Base-by-base conservation (phyloP, 2,888 invertebrate genomes). In the Pandemis cinnamomeana region DNA sequence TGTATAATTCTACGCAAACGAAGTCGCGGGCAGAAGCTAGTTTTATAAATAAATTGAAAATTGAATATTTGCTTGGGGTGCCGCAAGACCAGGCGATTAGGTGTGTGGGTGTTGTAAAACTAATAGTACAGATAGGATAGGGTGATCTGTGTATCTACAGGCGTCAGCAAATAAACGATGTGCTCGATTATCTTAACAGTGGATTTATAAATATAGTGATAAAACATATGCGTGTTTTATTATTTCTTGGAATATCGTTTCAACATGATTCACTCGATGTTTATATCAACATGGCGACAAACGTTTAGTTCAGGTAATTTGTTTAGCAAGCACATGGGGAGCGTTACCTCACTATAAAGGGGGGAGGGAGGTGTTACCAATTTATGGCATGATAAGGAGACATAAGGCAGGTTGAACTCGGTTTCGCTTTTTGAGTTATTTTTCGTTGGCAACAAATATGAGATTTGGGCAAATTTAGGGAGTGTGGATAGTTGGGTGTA, bases 321-420 rank as follows among this genome's bases (percentile, higher is more conserved):
- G 15, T 11, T 61, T 80, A 77, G 76, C 7, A 62, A 71, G 7
- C 64, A 60, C n/a, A 1, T 11, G 62, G 2, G 48, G 11, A 46
- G 11, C 4, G 46, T 46, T 44, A 46, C 46, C 11, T 10, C 11
- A 11, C 46, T 46, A 46, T 36, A 36, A 4, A 36, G 27, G 27
- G 27, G 27, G 27, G 27, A 36, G 27, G 27, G 27, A 2, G 27
- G 27, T 36, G 27, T 36, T 36, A 36, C 27, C 27, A 36, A 36
- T 36, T 36, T 36, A 36, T 36, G 27, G 1, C 27, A 36, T 36
- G 27, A 36, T 36, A 36, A 36, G 27, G 27, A 36, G 27, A 36
- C 27, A 36, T 36, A 36, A 2, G 27, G 27, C 27, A 36, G 27
- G 27, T 36, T 36, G 27, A 36, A 36, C 27, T 36, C 27, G 27